phyloP scores from a whole-genome alignment of 2,888 invertebrate species.

The Polyploca ridens region DNA sequence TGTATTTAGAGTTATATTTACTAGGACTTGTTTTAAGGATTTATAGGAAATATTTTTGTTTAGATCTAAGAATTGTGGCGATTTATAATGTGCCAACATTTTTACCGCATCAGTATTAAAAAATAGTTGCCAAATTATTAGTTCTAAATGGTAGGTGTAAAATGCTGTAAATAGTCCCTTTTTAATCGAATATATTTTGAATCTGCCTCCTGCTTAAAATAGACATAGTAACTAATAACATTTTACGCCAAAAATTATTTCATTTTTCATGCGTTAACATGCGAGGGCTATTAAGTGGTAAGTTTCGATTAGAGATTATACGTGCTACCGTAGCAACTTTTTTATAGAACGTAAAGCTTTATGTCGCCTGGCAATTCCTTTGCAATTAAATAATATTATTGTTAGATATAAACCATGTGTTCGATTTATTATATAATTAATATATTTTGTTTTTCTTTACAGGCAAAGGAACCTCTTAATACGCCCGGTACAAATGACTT shows the following conservation, averaged over 20 bases:
- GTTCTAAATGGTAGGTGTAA: conserved; percentile 71
- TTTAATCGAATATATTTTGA: conserved; percentile 56
- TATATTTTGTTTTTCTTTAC: conserved; percentile 69
- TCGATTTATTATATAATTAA: conserved; percentile 24
- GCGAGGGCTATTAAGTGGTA: conserved; percentile 75
- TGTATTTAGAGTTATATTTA: conserved; percentile 77
- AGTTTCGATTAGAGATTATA: conserved; percentile 54
- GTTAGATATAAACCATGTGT: conserved; percentile 10
- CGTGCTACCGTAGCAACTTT: conserved; percentile 23
- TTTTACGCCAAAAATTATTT: conserved; percentile 63
- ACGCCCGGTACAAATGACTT: conserved; percentile 92
- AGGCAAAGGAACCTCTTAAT: conserved; percentile 93
- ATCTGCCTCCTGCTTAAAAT: conserved; percentile 61
- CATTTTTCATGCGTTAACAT: conserved; percentile 80
- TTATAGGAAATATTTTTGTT: conserved; percentile 77
- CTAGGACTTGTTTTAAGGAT: conserved; percentile 68
- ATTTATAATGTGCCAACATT: conserved; percentile 81
- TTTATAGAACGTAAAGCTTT: conserved; percentile 18
- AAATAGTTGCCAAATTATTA: conserved; percentile 79
- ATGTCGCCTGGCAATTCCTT: not conserved
- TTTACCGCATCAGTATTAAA: conserved; percentile 85
- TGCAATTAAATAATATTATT: not conserved
- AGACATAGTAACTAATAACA: conserved; percentile 45
- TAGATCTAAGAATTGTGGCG: conserved; percentile 69
- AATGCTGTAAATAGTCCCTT: conserved; percentile 78